Evolutionary conservation across 1,140 invertebrate genomes (phyloP).

Genomic region (Drosophila nannoptera): DNA sequence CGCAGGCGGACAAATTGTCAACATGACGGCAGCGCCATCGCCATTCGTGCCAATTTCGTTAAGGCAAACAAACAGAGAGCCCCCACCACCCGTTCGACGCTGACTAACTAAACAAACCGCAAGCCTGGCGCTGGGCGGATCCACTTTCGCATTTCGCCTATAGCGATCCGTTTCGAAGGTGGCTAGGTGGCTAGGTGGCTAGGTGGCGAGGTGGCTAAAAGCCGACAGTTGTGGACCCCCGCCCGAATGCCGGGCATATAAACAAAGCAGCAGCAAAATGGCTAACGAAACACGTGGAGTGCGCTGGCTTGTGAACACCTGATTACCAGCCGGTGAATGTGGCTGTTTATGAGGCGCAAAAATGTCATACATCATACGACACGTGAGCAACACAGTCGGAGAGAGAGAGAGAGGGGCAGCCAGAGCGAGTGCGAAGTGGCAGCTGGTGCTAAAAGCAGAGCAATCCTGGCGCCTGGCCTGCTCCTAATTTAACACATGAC

Average conservation of each 20-base stretch:
- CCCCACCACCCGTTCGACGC: not conserved
- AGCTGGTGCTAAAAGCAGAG: conserved; percentile 3
- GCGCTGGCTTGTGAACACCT: conserved; percentile 36
- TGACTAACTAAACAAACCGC: conserved; percentile 21
- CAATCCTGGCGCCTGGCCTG: conserved; percentile 1
- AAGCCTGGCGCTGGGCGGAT: not conserved
- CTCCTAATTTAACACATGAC: conserved; percentile 34
- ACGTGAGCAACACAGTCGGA: conserved; percentile 26
- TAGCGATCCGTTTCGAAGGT: not conserved
- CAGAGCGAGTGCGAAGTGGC: conserved; percentile 5
- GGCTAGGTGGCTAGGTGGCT: conserved; percentile 4
- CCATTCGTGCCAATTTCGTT: conserved; percentile 66
- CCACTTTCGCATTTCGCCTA: not conserved
- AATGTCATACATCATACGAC: conserved; percentile 76
- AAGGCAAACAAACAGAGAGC: conserved; percentile 61
- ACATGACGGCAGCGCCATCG: conserved; percentile 49
- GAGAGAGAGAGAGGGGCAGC: conserved; percentile 1
- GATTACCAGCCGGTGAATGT: conserved; percentile 47
- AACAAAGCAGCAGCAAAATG: conserved; percentile 37
- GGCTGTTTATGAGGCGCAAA: conserved; percentile 74
- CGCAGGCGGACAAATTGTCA: conserved; percentile 68
- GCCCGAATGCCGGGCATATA: not conserved
- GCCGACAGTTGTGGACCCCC: not conserved
- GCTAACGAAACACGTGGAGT: conserved; percentile 21
- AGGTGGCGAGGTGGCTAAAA: conserved; percentile 3